Base-by-base conservation (phyloP, 2,797 vertebrate genomes). In the Paratrypauchen microcephalus region DNA sequence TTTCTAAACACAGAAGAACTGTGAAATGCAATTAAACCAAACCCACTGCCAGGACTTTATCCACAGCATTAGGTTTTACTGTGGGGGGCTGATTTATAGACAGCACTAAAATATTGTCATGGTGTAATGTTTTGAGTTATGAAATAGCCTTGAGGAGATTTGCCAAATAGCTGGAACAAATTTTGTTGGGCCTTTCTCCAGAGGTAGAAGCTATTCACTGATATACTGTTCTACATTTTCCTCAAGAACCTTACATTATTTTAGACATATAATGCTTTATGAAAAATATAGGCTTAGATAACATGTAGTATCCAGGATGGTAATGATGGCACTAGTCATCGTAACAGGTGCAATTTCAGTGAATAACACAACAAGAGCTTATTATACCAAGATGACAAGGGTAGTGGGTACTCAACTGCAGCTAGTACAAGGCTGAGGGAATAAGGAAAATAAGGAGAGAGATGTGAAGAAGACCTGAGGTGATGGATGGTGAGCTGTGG, bases 101-200 rank as follows among this genome's bases (percentile, higher is more conserved):
- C 65, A 41, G 12, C 32, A 41, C 26, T 65, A n/a, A 50, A 65
- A 65, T 50, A 50, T 36, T 64, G 62, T 48, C 45, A 50, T n/a
- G 11, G 63, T 65, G 30, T 50, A 50, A 30, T 50, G 63, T 50
- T 28, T 9, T 48, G 63, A 65, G 45, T 28, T 65, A 65, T 50
- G 4, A 26, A 65, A 52, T 28, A 74, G 52, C 13, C 30, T 41
- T 1, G 21, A 28, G 70, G 48, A 23, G 32, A 58, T 24, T 64
- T 64, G 18, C 8, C 6, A 55, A 39, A 63, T 69, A 85, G 74
- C 82, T 84, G 81, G 81, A 57, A 72, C 64, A 80, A 26, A 28
- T 77, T 73, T 66, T 83, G 32, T 45, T 80, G 75, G 76, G 80
- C 75, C 23, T 79, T 89, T 91, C 89, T 86, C 88, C 58, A 36